Base-by-base conservation (phyloP, 2,113 vertebrate genomes). In the Leptodactylus fuscus region DNA sequence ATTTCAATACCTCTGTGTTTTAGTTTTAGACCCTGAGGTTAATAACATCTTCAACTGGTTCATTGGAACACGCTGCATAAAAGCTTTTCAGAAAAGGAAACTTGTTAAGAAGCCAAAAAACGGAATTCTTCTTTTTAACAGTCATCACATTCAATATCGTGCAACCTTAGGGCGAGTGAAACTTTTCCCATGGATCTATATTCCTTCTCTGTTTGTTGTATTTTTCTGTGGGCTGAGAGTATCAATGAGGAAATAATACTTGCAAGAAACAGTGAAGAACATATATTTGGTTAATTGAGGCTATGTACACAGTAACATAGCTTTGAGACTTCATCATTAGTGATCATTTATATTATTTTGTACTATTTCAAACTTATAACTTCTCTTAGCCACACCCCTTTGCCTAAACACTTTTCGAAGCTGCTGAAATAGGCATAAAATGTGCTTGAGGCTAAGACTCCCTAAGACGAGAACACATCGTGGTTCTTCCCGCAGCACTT, bases 1-100 rank as follows among this genome's bases (percentile, higher is more conserved):
- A 85, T 85, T 85, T 79, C 83, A 79, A 70, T 85, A 80, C 74
- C 71, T 78, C 44, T 84, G 70, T 84, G 82, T 76, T 76, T 84
- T 38, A 38, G 74, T 85, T 78, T 78, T 32, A 80, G 83, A 85
- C 83, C 75, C 83, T 55, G 65, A 85, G 76, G 83, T 85, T 85
- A 85, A 85, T 85, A 70, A 71, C 62, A 85, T 79, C 60, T 49
- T 79, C 75, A 85, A 85, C 83, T 70, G 46, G 83, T 80, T 70
- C 83, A 85, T 79, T 80, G 83, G 49, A 80, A 70, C 60, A 78
- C 38, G 76, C 83, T 70, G 75, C 58, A 85, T 85, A 85, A 85
- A 80, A 80, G 41, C 48, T 58, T 85, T 85, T 85, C 53, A 55
- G 24, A 71, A 51, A 44, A 18, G 27, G 48, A 71, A 79, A 85